phyloP scores from a whole-genome alignment of 2,113 vertebrate species.

The Xiphophorus hellerii region DNA sequence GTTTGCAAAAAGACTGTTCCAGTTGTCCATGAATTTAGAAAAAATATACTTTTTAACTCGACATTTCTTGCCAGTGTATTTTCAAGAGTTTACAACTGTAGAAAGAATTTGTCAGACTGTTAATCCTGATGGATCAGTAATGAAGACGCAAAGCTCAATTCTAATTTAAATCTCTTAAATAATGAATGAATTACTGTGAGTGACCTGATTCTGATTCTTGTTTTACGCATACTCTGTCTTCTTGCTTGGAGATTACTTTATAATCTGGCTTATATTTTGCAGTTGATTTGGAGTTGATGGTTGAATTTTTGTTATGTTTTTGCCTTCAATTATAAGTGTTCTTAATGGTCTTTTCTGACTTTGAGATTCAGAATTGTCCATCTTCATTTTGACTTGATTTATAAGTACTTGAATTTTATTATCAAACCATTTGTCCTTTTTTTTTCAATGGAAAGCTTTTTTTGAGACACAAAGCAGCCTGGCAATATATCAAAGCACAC shows the following conservation, averaged over 20 bases:
- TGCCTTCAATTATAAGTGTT: slow-evolving; percentile 1
- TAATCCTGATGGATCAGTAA: slow-evolving; percentile 50
- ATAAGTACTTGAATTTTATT: slow-evolving; percentile 39
- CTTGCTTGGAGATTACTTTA: slow-evolving; percentile 9
- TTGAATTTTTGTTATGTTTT: neutral
- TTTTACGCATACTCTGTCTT: slow-evolving; percentile 16
- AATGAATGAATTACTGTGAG: slow-evolving; percentile 55
- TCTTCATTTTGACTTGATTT: slow-evolving; percentile 40
- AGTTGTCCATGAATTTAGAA: slow-evolving; percentile 28
- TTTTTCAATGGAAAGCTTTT: slow-evolving; percentile 35
- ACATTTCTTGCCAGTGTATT: slow-evolving; percentile 32
- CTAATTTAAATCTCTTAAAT: slow-evolving; percentile 70
- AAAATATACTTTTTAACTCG: slow-evolving; percentile 12
- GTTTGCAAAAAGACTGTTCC: slow-evolving; percentile 30
- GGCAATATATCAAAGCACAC: slow-evolving; percentile 59
- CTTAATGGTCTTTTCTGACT: slow-evolving; percentile 12
- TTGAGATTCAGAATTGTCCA: slow-evolving; percentile 47
- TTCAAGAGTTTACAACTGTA: neutral
- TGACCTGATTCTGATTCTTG: slow-evolving; percentile 54
- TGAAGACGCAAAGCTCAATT: slow-evolving; percentile 60
- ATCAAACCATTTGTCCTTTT: slow-evolving; percentile 60
- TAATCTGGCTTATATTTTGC: slow-evolving; percentile 19
- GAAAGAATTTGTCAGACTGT: slow-evolving; percentile 10
- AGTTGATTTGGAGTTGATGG: slow-evolving; percentile 6
- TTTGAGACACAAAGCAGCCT: slow-evolving; percentile 30